phyloP scores from a whole-genome alignment of 1,140 invertebrate genomes.

The Caenorhabditis inopinata region DNA sequence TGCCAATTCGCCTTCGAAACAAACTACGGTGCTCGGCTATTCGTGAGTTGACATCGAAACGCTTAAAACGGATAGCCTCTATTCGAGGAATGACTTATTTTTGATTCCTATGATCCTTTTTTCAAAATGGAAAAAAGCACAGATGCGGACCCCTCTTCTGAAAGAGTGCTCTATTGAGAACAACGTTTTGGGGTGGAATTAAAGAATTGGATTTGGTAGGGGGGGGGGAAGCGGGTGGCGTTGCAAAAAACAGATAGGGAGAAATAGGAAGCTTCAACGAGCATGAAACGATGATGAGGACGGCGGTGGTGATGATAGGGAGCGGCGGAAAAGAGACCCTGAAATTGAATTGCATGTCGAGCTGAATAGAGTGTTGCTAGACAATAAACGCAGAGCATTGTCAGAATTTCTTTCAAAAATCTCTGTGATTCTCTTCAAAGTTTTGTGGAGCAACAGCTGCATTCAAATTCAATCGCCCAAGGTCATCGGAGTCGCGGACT shows the following conservation, averaged over 20 bases:
- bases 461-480: not conserved
- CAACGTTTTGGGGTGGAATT: slow-evolving; percentile 20
- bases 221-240: no score
- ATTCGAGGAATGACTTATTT: slow-evolving; percentile 5
- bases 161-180: slow-evolving; percentile 1
- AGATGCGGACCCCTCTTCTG: not conserved
- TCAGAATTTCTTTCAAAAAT: slow-evolving; percentile 32
- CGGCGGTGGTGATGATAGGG: not conserved
- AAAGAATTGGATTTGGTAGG: not conserved
- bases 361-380: not conserved
- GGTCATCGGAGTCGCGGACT: slow-evolving; percentile 4
- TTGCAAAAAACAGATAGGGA: not conserved
- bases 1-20: no score
- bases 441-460: not conserved
- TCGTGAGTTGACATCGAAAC: not conserved
- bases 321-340: slow-evolving; percentile 26
- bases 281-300: slow-evolving; percentile 23
- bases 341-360: slow-evolving; percentile 31
- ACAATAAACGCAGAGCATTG: not conserved
- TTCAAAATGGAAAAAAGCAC: not conserved
- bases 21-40: no score
- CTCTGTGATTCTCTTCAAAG: not conserved
- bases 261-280: slow-evolving; percentile 2
- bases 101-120: not conserved
- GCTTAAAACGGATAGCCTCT: not conserved